Base-by-base conservation (phyloP, 2,797 vertebrate species). In the Tragelaphus oryx region DNA sequence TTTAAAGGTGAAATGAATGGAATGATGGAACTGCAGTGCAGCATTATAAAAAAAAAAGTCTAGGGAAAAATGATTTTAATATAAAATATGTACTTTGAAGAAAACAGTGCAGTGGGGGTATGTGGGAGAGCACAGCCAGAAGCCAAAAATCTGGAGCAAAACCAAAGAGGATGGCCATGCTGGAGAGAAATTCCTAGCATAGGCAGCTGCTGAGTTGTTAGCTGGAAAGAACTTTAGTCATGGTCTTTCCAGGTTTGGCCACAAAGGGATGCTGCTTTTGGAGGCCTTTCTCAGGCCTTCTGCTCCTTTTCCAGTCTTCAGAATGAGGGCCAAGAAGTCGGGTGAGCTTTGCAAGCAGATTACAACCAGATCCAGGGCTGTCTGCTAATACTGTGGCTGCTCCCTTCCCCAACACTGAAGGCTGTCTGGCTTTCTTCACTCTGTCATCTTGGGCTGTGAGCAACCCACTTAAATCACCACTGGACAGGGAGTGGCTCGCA, bases 381-480 rank as follows among this genome's bases (percentile, higher is more conserved):
- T 95, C 93, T 92, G 79, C 87, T 71, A 92, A 96, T 71, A 93
- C 91, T 46, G 54, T 6, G 62, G 50, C 94, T 86, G 44, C 80
- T 80, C 84, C 75, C 78, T 96, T 85, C 60, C 30, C 82, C n/a
- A 65, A 93, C 86, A 74, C 59, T 1, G 5, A 93, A 82, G 86
- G 52, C 79, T 0, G 26, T 88, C 96, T 97, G 97, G 97, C 89
- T 97, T 97, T 97, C 86, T 83, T 97, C 97, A 96, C 46, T 86
- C 50, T 96, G 94, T 96, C 82, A 26, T 96, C 68, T 71, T 87
- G 76, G 95, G 85, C 88, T 97, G 88, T 84, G 65, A 83, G 89
- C 95, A 96, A 95, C 96, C 88, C 95, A 95, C 91, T 97, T 93
- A 96, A 96, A 89, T 95, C 94, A 95, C 85, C 52, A 93, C 80